phyloP scores from a whole-genome alignment of 2,888 invertebrate genomes.

The Aporophyla nigra region DNA sequence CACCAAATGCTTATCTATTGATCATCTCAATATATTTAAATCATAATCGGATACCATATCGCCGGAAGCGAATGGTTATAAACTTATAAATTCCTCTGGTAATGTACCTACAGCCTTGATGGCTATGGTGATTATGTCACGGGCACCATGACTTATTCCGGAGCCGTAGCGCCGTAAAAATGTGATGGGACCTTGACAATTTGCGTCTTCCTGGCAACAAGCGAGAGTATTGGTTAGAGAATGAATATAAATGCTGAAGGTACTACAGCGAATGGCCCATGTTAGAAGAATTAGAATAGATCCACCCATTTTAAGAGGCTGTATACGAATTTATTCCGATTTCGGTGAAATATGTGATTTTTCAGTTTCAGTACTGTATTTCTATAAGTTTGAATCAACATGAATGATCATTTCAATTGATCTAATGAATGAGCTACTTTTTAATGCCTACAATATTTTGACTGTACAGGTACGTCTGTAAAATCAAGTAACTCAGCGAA shows the following conservation, averaged over 20 bases:
- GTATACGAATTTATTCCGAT: too few species aligned
- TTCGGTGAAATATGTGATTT: too few species aligned
- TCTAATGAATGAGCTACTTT: too few species aligned
- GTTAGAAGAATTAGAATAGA: not conserved
- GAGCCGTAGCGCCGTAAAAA: slow-evolving; percentile 71
- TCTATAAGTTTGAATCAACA: too few species aligned
- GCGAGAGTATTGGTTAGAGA: not conserved
- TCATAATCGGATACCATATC: slow-evolving; percentile 49
- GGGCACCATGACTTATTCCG: slow-evolving; percentile 73
- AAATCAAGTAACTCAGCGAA: too few species aligned
- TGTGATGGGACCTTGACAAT: slow-evolving; percentile 50
- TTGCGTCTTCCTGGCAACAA: slow-evolving; percentile 45
- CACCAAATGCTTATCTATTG: slow-evolving; percentile 1
- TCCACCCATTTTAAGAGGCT: too few species aligned
- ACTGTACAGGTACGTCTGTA: too few species aligned
- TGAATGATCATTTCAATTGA: too few species aligned
- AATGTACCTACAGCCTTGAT: slow-evolving; percentile 69
- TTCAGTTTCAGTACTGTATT: too few species aligned
- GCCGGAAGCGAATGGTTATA: slow-evolving; percentile 77
- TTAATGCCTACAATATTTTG: too few species aligned
- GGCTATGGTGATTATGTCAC: slow-evolving; percentile 75
- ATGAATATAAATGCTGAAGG: slow-evolving; percentile 14
- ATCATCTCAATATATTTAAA: slow-evolving; percentile 46
- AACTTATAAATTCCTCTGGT: slow-evolving; percentile 75
- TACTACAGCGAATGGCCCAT: not conserved